Base-by-base conservation (phyloP, 2,113 vertebrate species). In the Bubalus kerabau region DNA sequence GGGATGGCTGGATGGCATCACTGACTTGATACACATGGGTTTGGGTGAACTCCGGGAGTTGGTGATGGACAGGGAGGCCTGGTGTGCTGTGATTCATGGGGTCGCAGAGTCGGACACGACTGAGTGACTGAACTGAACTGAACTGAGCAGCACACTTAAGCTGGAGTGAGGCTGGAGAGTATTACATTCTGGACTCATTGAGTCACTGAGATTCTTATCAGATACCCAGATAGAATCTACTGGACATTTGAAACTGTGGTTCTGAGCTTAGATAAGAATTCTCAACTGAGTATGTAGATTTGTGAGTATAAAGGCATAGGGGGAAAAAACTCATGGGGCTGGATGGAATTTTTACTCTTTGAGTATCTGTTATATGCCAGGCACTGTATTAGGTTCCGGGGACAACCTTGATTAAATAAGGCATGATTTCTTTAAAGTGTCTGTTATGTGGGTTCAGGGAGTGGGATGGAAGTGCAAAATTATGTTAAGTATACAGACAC, bases 401-500 rank as follows among this genome's bases (percentile, higher is more conserved):
- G 16, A 30, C 15, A 83, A 83, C 24, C 8, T 50, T 5, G 30
- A 23, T 83, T 83, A 54, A 64, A 83, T 62, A 82, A 83, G 59
- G n/a, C 17, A 52, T 19, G 19, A 64, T 92, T 83, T 83, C n/a
- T 54, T 92, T 82, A 23, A 64, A 82, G n/a, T 82, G 21, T 26
- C 52, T 85, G 28, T 6, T 93, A 46, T 74, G 17, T 81, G 54
- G 17, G 17, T 48, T 62, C 59, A 60, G 48, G 6, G 21, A 32
- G 13, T 36, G 12, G 30, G 9, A 36, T 82, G 14, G 46, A 28
- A 93, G 13, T 8, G 52, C 15, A 81, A 88, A 90, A 64, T 67
- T 96, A 43, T 83, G 46, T 67, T 92, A 23, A 81, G 6, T 85
- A 40, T 71, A 12, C 67, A 71, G 67, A 36, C 67, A 71, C n/a